phyloP scores from a whole-genome alignment of 1,140 invertebrate species.

The Tribolium castaneum region DNA sequence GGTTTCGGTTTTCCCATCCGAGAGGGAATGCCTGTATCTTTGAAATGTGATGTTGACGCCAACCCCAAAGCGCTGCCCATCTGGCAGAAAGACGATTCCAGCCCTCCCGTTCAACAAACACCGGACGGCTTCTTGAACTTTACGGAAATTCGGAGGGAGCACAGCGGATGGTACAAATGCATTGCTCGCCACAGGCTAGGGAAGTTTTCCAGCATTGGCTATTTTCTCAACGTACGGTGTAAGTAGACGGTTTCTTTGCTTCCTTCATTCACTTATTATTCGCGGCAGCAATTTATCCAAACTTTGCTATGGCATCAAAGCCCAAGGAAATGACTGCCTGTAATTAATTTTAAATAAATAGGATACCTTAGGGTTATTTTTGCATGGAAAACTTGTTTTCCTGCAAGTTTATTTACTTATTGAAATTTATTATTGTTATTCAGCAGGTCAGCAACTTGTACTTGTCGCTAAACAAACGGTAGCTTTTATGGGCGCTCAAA shows the following conservation, averaged over 20 bases:
- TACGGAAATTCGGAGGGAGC: constrained; percentile 77
- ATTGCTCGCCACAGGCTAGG: constrained; percentile 83
- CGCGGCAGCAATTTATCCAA: background rate
- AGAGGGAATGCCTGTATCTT: constrained; percentile 85
- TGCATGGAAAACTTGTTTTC: no score
- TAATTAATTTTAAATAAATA: no score
- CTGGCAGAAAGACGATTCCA: constrained; percentile 80
- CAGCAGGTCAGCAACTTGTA: no score
- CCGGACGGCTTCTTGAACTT: constrained; percentile 86
- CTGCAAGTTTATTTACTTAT: no score
- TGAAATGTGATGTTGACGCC: constrained; percentile 91
- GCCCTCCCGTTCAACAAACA: constrained; percentile 74
- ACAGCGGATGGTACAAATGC: constrained; percentile 92
- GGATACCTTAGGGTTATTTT: no score
- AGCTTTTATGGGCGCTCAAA: no score
- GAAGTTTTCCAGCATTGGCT: constrained; percentile 88
- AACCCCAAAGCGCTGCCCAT: constrained; percentile 88
- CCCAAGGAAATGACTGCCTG: no score
- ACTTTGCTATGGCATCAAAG: background rate
- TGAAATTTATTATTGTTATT: no score
- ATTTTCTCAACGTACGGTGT: constrained; percentile 89
- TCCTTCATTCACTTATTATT: background rate
- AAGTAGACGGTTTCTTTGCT: constrained; percentile 65
- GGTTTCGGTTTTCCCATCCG: constrained; percentile 88
- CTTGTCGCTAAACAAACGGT: no score